Base-by-base conservation (phyloP, 2,797 vertebrate genomes). In the Sebastes steindachneri region DNA sequence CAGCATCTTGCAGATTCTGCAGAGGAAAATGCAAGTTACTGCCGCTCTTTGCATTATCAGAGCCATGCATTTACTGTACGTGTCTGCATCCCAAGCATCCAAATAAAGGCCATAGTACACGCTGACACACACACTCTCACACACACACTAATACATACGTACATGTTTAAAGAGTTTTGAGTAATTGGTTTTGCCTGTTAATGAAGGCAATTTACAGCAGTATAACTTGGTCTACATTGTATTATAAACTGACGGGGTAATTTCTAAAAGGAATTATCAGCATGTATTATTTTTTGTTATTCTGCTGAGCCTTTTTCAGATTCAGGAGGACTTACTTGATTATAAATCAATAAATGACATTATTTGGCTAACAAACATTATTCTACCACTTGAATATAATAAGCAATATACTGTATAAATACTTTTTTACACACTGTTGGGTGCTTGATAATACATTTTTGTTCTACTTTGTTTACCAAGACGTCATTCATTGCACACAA, bases 21-120 rank as follows among this genome's bases (percentile, higher is more conserved):
- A 63, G 55, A 84, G 64, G 78, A 77, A 88, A 87, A 83, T 89
- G 91, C 90, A 93, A 91, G 88, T 76, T 80, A 73, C 86, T 77
- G 86, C 48, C 64, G 72, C 51, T 77, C 54, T 85, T 85, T 82
- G 68, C 79, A 82, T 83, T 77, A 51, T 82, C 29, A 83, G 67
- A 76, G 78, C 75, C 86, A 93, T 93, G 90, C 92, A 76, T 72
- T 81, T 64, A 21, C 35, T 26, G 12, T 35, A n/a, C 72, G 51
- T 71, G 62, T 85, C 67, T 76, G 75, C 45, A 82, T 35, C 66
- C 75, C 73, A 70, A 65, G 57, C 64, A 84, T 82, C 41, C 45
- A 68, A 77, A 77, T 67, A 73, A 73, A 81, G 53, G 14, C 65
- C 68, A 60, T 7, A 54, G 33, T 71, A n/a, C 26, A 65, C 17